Conservation (phyloP, 2,888 invertebrate genomes). For the Monopis laevigella region DNA sequence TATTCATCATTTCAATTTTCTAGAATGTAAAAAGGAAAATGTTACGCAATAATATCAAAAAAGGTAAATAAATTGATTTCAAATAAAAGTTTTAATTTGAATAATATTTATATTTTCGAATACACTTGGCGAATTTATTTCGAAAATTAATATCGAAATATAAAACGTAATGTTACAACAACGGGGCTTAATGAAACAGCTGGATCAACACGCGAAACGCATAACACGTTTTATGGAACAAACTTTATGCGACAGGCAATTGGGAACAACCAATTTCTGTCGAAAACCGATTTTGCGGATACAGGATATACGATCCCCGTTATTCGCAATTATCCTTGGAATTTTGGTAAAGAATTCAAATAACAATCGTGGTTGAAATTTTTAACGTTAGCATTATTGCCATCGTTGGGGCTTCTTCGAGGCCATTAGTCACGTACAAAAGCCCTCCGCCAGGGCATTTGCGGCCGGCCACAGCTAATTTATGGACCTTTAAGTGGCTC, state of each 20-base stretch:
- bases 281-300: conserved; percentile 6
- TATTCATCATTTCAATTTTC: no score
- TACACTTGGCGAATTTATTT: no score
- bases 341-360: conserved; percentile 1
- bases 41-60: no score
- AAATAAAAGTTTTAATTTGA: no score
- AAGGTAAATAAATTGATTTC: no score
- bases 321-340: not conserved
- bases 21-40: no score
- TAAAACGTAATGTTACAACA: no score
- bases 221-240: not conserved
- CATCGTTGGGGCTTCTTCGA: conserved; percentile 29
- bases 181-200: not conserved
- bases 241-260: not conserved
- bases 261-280: not conserved
- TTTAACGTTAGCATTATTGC: conserved; percentile 10
- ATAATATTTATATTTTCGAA: no score
- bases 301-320: not conserved
- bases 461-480: conserved; percentile 57
- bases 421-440: conserved; percentile 52
- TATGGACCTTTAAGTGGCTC: conserved; percentile 58
- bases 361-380: conserved; percentile 4
- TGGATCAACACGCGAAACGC: not conserved
- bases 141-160: no score
- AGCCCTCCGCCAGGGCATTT: conserved; percentile 55